Base-by-base conservation (phyloP, 2,113 vertebrate genomes). In the Charina bottae region DNA sequence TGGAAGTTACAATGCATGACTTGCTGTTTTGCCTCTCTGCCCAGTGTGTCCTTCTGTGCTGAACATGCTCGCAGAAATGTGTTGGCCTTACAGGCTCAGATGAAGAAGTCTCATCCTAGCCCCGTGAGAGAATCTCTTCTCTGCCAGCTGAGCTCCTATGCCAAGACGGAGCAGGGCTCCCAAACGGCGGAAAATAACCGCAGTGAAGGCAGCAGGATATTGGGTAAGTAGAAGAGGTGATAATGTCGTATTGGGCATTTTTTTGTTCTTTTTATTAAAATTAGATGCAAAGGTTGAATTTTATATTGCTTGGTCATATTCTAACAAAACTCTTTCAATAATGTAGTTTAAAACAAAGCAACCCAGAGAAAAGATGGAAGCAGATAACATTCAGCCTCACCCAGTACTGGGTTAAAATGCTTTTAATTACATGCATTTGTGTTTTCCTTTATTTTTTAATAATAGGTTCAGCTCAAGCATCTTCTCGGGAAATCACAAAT, bases 141-240 rank as follows among this genome's bases (percentile, higher is more conserved):
- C 19, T 99, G 99, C 94, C 99, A 99, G 96, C 98, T 99, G 11
- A 99, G 99, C 37, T 98, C 98, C 2, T 99, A 98, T 0, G 98
- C 97, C 92, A 98, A 97, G 1, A 92, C 97, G 0, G 99, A 99
- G 86, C 87, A 97, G 78, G 98, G 97, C 11, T 94, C 96, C 3
- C 98, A 98, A 91, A 56, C 96, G 46, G 91, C 96, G 0, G 99
- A 99, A 26, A 97, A 97, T 87, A 96, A 96, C 89, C 97, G 98
- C 28, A 99, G 98, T 17, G 99, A 99, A 95, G 98, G 98, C 56
- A 98, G 97, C 93, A 97, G 98, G 6, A 98, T 99, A 93, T 96
- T 99, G 83, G 99, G 99, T 99, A 96, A 97, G 87, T 26, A 0
- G 85, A 93, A 60, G 37, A 1, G 1, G 2, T 12, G 1, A 28